Evolutionary conservation across 2,888 invertebrate species (phyloP).

Genomic region (Hermaeophaga mercurialis): DNA sequence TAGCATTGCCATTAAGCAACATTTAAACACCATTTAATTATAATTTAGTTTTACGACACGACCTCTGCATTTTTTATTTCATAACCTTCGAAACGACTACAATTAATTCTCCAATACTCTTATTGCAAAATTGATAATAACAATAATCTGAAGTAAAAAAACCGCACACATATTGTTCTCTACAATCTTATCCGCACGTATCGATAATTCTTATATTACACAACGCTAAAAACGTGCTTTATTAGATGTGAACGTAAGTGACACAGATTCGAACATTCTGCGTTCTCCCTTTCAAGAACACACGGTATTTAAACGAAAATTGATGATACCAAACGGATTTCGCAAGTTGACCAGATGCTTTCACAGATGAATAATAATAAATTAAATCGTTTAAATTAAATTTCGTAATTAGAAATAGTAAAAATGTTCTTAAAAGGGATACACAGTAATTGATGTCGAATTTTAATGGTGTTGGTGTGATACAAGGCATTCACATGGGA

Average conservation of each 20-base stretch:
- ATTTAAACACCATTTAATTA: too few relatives aligned
- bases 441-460: too few relatives aligned
- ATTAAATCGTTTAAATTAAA: background rate
- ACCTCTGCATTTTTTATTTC: too few relatives aligned
- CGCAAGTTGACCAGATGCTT: conserved; percentile 1
- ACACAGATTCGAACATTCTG: conserved; percentile 1
- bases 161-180: background rate
- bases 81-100: too few relatives aligned
- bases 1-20: too few relatives aligned
- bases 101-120: too few relatives aligned
- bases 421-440: background rate
- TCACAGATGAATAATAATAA: background rate
- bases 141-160: background rate
- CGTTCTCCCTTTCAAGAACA: background rate
- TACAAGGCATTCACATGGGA: too few relatives aligned
- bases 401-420: background rate
- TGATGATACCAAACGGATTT: conserved; percentile 5
- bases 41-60: too few relatives aligned
- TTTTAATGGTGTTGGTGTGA: too few relatives aligned
- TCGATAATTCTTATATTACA: background rate
- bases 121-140: conserved; percentile 1
- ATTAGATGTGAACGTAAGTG: conserved; percentile 1
- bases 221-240: background rate
- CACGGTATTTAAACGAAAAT: background rate
- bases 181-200: background rate